phyloP scores from a whole-genome alignment of 2,888 invertebrate genomes.

The Acronicta leporina region DNA sequence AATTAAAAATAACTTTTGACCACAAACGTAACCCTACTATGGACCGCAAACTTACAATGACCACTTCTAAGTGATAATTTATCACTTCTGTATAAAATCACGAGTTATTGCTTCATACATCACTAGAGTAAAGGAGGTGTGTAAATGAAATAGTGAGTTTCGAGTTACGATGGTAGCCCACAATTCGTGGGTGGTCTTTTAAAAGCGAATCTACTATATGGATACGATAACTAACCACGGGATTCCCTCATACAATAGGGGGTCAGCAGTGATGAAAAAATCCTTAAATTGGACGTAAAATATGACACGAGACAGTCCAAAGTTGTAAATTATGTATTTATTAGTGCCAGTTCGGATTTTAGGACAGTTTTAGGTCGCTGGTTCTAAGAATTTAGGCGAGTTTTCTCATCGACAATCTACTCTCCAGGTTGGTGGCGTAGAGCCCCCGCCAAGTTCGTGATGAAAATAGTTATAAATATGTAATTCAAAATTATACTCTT shows the following conservation, averaged over 20 bases:
- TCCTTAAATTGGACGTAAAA: constrained; percentile 61
- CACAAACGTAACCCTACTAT: constrained; percentile 39
- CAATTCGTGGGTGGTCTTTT: constrained; percentile 59
- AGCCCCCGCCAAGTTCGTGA: background rate
- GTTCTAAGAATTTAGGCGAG: constrained; percentile 1
- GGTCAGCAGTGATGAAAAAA: constrained; percentile 51
- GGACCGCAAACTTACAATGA: constrained; percentile 24
- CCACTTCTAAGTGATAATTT: constrained; percentile 26
- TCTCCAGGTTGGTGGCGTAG: too few species aligned
- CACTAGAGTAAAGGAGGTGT: constrained; percentile 15
- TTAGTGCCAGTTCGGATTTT: constrained; percentile 7
- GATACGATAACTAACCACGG: constrained; percentile 52
- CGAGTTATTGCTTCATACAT: constrained; percentile 11
- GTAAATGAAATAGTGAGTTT: constrained; percentile 29
- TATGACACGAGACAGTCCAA: constrained; percentile 43
- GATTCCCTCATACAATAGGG: constrained; percentile 53
- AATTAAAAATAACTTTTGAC: constrained; percentile 36
- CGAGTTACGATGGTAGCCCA: constrained; percentile 52
- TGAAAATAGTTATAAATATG: background rate
- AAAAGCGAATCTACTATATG: constrained; percentile 52
- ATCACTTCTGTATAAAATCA: constrained; percentile 30
- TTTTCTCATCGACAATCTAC: background rate
- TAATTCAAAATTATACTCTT: too few species aligned
- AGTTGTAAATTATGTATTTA: constrained; percentile 34
- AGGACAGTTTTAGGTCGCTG: background rate